Evolutionary conservation across 92 coral and sea anemone genomes (phyloP).

Genomic region (Scolanthus callimorphus): DNA sequence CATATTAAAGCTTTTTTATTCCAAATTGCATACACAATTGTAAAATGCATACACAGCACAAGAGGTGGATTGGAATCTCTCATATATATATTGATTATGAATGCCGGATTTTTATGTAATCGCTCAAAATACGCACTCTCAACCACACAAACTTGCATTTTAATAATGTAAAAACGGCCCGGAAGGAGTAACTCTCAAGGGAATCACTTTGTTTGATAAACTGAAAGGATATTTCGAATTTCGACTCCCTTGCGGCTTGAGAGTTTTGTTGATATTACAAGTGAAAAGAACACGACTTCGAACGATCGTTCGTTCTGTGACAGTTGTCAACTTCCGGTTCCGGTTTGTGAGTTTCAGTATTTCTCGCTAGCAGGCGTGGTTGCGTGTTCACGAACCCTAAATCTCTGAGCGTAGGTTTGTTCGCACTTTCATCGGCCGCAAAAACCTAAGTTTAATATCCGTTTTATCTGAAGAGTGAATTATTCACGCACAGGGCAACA

Average conservation of each 20-base stretch:
- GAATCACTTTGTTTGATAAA: no score
- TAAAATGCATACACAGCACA: no score
- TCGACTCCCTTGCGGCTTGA: not conserved
- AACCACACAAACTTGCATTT: no score
- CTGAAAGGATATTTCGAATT: not conserved
- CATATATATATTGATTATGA: no score
- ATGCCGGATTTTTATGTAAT: no score
- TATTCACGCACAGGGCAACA: constrained; percentile 27
- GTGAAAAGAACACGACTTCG: not conserved
- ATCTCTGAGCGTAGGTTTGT: not conserved
- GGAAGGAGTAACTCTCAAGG: no score
- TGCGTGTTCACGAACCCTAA: constrained; percentile 5
- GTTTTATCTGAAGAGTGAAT: not conserved
- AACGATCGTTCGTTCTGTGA: not conserved
- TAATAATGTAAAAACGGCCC: no score
- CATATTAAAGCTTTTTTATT: no score
- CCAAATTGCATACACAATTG: no score
- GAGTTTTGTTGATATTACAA: not conserved
- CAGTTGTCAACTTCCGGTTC: constrained; percentile 54
- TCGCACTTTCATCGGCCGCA: constrained; percentile 1
- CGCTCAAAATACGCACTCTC: no score
- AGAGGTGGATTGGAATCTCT: no score
- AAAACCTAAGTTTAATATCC: not conserved
- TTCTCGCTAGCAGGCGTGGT: constrained; percentile 49
- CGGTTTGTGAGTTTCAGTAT: constrained; percentile 34